phyloP scores from a whole-genome alignment of 2,888 invertebrate genomes.

The Trichopoda pennipes region DNA sequence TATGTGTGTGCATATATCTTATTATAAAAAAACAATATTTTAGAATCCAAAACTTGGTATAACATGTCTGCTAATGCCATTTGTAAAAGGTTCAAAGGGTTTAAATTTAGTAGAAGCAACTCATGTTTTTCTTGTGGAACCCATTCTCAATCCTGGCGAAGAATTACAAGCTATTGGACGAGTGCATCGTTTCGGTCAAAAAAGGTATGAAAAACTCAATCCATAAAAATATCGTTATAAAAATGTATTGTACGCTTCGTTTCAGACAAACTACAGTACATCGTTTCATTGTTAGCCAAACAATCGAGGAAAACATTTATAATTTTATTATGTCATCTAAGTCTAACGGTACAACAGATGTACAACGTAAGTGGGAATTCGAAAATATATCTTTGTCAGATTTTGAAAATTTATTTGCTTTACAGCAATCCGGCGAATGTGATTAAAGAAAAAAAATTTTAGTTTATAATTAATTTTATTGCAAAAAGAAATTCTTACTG shows the following conservation, averaged over 20 bases:
- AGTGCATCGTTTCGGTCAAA: constrained; percentile 90
- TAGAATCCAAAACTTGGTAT: constrained; percentile 80
- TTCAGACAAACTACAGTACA: constrained; percentile 85
- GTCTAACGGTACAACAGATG: constrained; percentile 73
- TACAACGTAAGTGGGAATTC: constrained; percentile 75
- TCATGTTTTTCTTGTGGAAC: constrained; percentile 88
- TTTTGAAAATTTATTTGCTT: constrained; percentile 72
- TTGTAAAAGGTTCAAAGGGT: constrained; percentile 88
- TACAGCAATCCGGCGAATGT: constrained; percentile 56
- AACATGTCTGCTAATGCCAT: constrained; percentile 85
- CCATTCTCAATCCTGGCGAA: constrained; percentile 87
- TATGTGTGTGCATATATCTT: too few relatives aligned
- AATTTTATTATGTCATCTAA: constrained; percentile 79
- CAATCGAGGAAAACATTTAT: constrained; percentile 87
- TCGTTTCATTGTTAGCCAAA: constrained; percentile 85
- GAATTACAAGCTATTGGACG: constrained; percentile 90
- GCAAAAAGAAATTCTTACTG: too few relatives aligned
- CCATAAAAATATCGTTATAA: not conserved
- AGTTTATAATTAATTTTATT: not conserved
- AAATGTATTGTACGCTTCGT: constrained; percentile 75
- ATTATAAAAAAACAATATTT: constrained; percentile 15
- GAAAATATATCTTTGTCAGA: constrained; percentile 74
- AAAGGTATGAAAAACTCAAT: constrained; percentile 82
- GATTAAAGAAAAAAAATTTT: constrained; percentile 25
- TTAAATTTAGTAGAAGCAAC: constrained; percentile 90